Evolutionary conservation across 2,888 invertebrate genomes (phyloP), one percentile per base, ranked within the genome.

Genomic region (Sinopyrophorus schimmeli): DNA sequence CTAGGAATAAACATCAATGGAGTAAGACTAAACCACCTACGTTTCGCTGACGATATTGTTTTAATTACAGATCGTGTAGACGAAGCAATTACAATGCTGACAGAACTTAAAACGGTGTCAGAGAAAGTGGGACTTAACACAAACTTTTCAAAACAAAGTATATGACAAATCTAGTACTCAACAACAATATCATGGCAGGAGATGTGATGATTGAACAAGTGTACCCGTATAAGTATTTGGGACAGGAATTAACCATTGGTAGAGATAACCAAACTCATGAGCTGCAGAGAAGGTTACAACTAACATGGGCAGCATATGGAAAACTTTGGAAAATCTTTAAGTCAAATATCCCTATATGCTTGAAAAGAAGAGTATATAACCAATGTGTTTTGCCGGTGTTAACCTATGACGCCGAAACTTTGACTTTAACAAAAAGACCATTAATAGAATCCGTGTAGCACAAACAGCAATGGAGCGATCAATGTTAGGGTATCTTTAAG

Each of bases 321-420:
- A 20, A 20, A 5, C 20, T 20, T 20, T 5, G 6, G 6, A 20
- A 20, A 6, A 20, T 20, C 20, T 20, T 26, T 26, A 26, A 26
- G 26, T 9, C 26, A 26, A 9, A 26, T 26, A 9, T 26, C 26
- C 9, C 26, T 26, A 26, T 26, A 9, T 26, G 26, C 26, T 26
- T 26, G 26, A 26, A 20, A 6, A 20, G 20, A 20, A 20, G 6
- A 20, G 20, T 20, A 20, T 20, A 20, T 20, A 20, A 20, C 20
- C 20, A 20, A 20, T 20, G 20, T 6, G 20, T 20, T 5, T 20
- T 20, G 6, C 20, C 26, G 9, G 26, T 26, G 5, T 26, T 26
- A 9, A 26, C 26, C 9, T 26, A 26, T 26, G 26, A 9, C 5
- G 9, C 26, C 26, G 5, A 26, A 26, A 26, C 26, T 7, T 26